phyloP scores from a whole-genome alignment of 2,113 vertebrate species.

The Ariopsis seemanni region DNA sequence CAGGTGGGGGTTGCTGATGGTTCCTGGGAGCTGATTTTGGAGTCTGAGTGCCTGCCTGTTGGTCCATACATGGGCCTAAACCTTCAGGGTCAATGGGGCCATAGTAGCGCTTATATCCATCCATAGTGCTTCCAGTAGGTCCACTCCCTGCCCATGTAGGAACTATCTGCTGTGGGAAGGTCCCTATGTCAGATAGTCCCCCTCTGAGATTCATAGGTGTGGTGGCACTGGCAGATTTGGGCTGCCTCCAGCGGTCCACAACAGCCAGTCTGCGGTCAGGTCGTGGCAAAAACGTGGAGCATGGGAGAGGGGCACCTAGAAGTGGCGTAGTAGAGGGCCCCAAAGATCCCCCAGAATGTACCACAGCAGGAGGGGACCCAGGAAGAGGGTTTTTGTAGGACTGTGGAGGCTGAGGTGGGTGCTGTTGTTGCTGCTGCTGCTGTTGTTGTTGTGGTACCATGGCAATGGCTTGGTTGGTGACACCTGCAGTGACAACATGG shows the following conservation, averaged over 20 bases:
- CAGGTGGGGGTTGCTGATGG: constrained; percentile 74
- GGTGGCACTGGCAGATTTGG: constrained; percentile 75
- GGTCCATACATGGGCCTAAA: constrained; percentile 80
- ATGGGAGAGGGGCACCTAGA: constrained; percentile 79
- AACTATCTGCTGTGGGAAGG: constrained; percentile 73
- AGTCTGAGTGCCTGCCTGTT: constrained; percentile 78
- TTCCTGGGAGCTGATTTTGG: constrained; percentile 77
- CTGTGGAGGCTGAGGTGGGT: constrained; percentile 68
- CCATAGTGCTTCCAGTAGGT: constrained; percentile 70
- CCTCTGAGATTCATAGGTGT: constrained; percentile 77
- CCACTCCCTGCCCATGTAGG: constrained; percentile 69
- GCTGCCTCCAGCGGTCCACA: constrained; percentile 86
- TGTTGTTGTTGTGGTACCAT: constrained; percentile 77
- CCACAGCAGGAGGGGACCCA: constrained; percentile 77
- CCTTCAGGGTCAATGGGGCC: constrained; percentile 91
- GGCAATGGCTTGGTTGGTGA: constrained; percentile 68
- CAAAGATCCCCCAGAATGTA: constrained; percentile 76
- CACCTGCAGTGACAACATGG: constrained; percentile 69
- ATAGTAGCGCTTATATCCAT: constrained; percentile 89
- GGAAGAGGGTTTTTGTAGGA: constrained; percentile 76
- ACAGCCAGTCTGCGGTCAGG: constrained; percentile 81
- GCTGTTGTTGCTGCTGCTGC: constrained; percentile 66
- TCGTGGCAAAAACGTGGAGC: constrained; percentile 83
- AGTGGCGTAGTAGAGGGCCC: constrained; percentile 77
- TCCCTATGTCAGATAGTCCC: constrained; percentile 67